These are phyloP conservation scores for Hemiscyllium ocellatum DNA, from an alignment of 2,113 vertebrate genomes.

Conservation along the genomic window DNA sequence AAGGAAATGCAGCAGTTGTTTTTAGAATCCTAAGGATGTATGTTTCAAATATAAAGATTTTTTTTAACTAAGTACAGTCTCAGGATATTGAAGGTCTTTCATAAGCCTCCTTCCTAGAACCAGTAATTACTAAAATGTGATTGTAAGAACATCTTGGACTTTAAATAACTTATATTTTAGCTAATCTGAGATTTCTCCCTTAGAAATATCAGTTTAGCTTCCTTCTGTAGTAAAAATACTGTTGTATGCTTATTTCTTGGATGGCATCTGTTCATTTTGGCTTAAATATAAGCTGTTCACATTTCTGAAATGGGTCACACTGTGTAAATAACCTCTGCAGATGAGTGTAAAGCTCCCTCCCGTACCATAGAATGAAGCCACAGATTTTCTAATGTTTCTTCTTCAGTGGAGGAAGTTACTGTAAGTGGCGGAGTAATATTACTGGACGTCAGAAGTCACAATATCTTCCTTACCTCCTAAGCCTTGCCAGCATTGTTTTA, in stretches of 20 bases:
- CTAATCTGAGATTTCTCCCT: neutral
- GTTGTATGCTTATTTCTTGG: neutral
- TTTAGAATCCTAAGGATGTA: neutral
- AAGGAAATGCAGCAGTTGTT: neutral
- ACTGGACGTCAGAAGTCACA: neutral
- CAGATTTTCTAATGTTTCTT: neutral
- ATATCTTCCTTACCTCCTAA: neutral
- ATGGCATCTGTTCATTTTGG: slow-evolving; percentile 5
- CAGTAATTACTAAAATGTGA: slow-evolving; percentile 2
- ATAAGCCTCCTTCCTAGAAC: slow-evolving; percentile 9
- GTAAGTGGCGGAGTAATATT: neutral
- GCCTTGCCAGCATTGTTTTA: neutral
- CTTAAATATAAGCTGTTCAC: neutral
- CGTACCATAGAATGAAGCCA: neutral
- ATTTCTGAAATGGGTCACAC: neutral
- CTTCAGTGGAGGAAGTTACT: neutral
- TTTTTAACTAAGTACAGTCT: neutral
- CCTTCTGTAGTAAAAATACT: neutral
- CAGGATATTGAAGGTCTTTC: slow-evolving; percentile 12
- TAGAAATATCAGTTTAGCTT: slow-evolving; percentile 22
- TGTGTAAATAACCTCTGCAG: neutral
- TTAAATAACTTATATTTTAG: neutral
- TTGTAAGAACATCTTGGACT: neutral
- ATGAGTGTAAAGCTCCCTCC: neutral
- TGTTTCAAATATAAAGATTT: neutral